phyloP scores from a whole-genome alignment of 1,140 invertebrate genomes.

The Phthorimaea operculella region DNA sequence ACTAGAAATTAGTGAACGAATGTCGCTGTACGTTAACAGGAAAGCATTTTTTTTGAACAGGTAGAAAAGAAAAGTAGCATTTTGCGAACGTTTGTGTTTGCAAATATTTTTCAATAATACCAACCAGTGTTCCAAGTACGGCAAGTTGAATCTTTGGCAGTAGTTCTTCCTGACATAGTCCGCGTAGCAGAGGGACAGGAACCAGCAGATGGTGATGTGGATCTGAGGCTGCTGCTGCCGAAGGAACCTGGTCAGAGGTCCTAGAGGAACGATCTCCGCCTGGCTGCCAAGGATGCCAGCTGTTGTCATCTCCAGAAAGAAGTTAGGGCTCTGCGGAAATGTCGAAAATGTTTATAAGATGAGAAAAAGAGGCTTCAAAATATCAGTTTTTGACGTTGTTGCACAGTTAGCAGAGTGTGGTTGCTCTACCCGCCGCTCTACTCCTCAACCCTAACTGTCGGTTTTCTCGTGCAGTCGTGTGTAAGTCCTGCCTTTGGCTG shows the following conservation, averaged over 20 bases:
- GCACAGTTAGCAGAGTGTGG: too few species aligned
- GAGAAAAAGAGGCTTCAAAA: too few species aligned
- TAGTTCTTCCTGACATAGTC: slow-evolving; percentile 57
- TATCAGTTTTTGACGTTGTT: too few species aligned
- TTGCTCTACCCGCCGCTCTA: too few species aligned
- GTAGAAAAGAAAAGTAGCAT: too few species aligned
- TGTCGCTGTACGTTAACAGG: too few species aligned
- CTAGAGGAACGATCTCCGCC: slow-evolving; percentile 38
- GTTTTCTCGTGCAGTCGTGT: too few species aligned
- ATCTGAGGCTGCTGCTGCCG: slow-evolving; percentile 56
- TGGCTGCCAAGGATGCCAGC: slow-evolving; percentile 43
- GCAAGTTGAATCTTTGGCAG: slow-evolving; percentile 50
- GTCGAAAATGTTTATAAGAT: neutral
- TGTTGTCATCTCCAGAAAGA: slow-evolving; percentile 55
- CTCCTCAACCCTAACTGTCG: too few species aligned
- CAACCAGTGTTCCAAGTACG: slow-evolving; percentile 59
- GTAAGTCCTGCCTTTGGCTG: too few species aligned
- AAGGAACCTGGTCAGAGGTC: slow-evolving; percentile 48
- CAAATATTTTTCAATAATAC: slow-evolving; percentile 25
- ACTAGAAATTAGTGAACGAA: too few species aligned
- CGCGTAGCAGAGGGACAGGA: slow-evolving; percentile 56
- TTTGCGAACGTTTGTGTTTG: too few species aligned
- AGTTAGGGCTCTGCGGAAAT: slow-evolving; percentile 38
- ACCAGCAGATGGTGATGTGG: slow-evolving; percentile 60
- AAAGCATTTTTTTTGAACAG: too few species aligned